Evolutionary conservation across 2,888 invertebrate species (phyloP).

Genomic region (Microctonus brassicae): DNA sequence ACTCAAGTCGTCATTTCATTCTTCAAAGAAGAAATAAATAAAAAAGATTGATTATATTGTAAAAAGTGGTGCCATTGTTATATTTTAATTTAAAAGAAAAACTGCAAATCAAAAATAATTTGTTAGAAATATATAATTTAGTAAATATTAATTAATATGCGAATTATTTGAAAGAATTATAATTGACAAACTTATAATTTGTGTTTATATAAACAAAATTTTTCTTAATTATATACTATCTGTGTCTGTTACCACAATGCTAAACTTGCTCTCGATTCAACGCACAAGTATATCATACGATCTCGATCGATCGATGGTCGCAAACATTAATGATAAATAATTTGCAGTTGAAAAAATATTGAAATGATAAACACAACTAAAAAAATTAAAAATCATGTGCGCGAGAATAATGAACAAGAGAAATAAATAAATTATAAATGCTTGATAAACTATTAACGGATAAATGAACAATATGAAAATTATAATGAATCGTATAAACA

Average conservation of each 20-base stretch:
- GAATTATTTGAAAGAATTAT: not conserved
- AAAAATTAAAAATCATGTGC: constrained; percentile 45
- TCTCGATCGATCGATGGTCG: constrained; percentile 25
- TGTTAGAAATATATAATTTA: not conserved
- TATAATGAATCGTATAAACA: not conserved
- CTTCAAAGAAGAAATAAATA: not conserved
- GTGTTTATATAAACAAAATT: not conserved
- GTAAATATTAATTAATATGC: not conserved
- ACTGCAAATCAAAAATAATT: constrained; percentile 7
- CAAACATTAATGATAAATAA: constrained; percentile 15
- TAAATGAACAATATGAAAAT: constrained; percentile 1
- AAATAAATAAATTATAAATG: not conserved
- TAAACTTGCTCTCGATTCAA: not conserved
- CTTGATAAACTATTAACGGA: not conserved
- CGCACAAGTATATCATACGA: constrained; percentile 13
- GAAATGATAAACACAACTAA: constrained; percentile 24
- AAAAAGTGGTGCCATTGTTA: constrained; percentile 16
- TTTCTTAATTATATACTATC: constrained; percentile 1
- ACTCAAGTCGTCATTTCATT: not conserved
- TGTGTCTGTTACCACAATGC: not conserved
- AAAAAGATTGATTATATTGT: not conserved
- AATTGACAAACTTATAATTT: not conserved
- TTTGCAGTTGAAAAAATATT: constrained; percentile 1
- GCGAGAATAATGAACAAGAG: not conserved
- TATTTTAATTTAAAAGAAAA: not conserved